Evolutionary conservation across 2,113 vertebrate genomes (phyloP).

Genomic region (Gymnobelideus leadbeateri): DNA sequence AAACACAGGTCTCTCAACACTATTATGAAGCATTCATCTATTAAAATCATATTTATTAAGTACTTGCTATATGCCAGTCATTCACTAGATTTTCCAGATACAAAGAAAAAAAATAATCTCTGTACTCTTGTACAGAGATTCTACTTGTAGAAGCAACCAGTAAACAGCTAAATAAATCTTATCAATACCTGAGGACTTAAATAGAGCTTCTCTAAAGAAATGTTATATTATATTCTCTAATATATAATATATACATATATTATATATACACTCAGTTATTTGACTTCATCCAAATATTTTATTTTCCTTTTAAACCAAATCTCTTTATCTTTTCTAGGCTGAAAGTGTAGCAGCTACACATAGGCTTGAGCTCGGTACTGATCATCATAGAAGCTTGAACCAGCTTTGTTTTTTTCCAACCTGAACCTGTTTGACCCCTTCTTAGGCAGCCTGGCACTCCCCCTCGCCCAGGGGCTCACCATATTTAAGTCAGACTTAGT

Average conservation of each 20-base stretch:
- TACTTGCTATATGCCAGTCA: background rate
- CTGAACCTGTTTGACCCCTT: background rate
- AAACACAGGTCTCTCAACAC: background rate
- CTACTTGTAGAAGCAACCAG: background rate
- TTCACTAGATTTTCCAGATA: background rate
- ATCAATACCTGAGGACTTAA: background rate
- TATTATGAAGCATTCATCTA: background rate
- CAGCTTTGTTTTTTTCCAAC: background rate
- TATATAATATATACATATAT: no score
- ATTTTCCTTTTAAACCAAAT: background rate
- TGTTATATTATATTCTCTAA: background rate
- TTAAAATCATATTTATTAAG: background rate
- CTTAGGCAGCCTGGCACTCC: background rate
- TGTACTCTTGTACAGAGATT: no score
- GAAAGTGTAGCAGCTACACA: background rate
- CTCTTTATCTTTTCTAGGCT: background rate
- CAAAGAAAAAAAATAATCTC: background rate
- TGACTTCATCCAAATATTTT: background rate
- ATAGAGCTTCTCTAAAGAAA: background rate
- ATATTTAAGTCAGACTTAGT: background rate
- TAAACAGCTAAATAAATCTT: background rate
- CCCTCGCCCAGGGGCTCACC: background rate
- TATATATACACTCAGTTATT: background rate
- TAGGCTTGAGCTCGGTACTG: background rate
- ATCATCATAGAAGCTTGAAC: background rate